Evolutionary conservation across 2,888 invertebrate genomes (phyloP), one percentile per base, ranked within the genome.

Genomic region (Pseudococcus longispinus): DNA sequence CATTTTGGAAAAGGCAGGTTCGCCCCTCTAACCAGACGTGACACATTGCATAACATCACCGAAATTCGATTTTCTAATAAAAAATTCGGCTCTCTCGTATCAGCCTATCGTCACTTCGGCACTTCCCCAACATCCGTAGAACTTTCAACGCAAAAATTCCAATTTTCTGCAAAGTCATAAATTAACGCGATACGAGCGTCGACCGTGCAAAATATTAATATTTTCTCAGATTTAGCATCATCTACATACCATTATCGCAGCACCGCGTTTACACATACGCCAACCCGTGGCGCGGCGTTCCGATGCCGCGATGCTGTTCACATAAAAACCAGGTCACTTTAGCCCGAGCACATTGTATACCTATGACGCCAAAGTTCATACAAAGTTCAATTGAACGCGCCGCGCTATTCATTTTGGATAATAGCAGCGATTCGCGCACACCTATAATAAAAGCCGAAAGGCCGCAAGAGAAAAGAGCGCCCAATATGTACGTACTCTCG

Each of bases 361-460:
- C 65, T 65, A 65, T 65, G 26, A 65, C 65, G 65, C 65, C 26
- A 65, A 65, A 65, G 65, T 65, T 65, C 65, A 26, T 23, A 23
- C 65, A 26, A 65, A 65, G 65, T 65, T 65, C 65, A 65, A 65
- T 65, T 65, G 65, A 65, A 65, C 65, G 65, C 65, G 51, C 51
- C 51, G n/a, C 13, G 60, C 65, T 26, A 65, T 65, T 65, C 65
- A 65, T 65, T 65, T 65, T 26, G 26, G 65, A 65, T 65, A 65
- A 65, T 65, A 65, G 65, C 65, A 15, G 9, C 37, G 37, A 65
- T 65, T 65, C 65, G 65, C 65, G 65, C 26, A 46, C 44, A 51
- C 51, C 51, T 51, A 51, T 51, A 51, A 51, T 51, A 51, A 51
- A 51, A 51, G 51, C 51, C 51, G 51, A 51, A 51, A 51, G 51